Evolutionary conservation across 2,113 vertebrate species (phyloP).

Genomic region (Nyctibius bracteatus): DNA sequence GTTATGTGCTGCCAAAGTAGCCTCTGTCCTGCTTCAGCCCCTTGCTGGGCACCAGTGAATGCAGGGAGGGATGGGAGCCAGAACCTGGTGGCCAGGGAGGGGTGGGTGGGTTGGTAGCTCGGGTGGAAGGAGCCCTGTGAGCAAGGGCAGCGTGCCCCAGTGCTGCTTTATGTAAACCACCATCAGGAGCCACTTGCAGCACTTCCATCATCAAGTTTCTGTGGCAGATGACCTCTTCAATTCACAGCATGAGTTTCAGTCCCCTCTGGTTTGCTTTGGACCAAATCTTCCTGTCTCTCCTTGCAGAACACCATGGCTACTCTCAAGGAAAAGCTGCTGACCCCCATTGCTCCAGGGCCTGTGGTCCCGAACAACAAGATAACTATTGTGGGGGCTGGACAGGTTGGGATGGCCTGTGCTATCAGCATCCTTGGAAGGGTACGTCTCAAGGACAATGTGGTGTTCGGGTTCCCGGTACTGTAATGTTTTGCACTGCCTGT

Average conservation of each 20-base stretch:
- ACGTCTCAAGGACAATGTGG: neutral
- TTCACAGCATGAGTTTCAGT: neutral
- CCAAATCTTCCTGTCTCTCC: neutral
- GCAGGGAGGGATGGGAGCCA: no score
- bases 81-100: neutral
- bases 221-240: neutral
- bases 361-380: conserved; percentile 88
- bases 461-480: rapidly evolving
- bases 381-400: conserved; percentile 91
- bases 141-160: neutral
- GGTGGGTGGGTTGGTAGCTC: rapidly evolving
- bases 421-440: conserved; percentile 89
- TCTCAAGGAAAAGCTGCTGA: conserved; percentile 87
- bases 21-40: no score
- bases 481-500: neutral
- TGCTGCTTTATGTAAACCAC: neutral
- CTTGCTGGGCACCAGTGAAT: neutral
- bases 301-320: conserved; percentile 82
- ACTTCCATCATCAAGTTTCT: no score
- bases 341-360: conserved; percentile 46
- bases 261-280: neutral
- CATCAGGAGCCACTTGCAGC: neutral
- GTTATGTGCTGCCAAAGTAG: neutral
- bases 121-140: neutral
- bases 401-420: conserved; percentile 95